Base-by-base conservation (phyloP, 2,113 vertebrate genomes). In the Gallinago paraguaiae region DNA sequence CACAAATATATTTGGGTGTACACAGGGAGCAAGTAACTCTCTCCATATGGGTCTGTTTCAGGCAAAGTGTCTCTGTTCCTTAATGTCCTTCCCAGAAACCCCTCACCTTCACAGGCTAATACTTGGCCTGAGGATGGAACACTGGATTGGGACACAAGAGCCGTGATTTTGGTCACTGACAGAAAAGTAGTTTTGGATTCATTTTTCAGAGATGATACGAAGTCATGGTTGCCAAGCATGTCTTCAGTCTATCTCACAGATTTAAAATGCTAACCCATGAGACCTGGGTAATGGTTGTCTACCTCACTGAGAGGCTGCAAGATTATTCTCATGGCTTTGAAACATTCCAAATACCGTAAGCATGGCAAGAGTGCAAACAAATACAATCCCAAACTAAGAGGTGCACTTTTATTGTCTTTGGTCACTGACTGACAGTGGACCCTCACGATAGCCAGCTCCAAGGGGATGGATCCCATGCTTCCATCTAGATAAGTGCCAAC, bases 51-150 rank as follows among this genome's bases (percentile, higher is more conserved):
- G 43, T 64, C 31, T 77, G 24, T 50, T 43, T 41, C 43, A 27
- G 37, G 17, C 45, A 90, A 37, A 31, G 5, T 10, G 16, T 53
- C 37, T 74, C 39, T 88, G 30, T 15, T 60, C 63, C 17, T 61
- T 35, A 41, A 46, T 0, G 1, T 31, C 11, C 13, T 30, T 31
- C 25, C 51, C 15, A 56, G 31, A 83, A 78, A 19, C 2, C 3
- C 10, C 13, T 11, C 15, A 50, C 6, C 24, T 59, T 74, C 5
- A 1, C 0, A 0, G 25, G n/a, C 25, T 46, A 46, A 63, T 30
- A 16, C 35, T 77, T 4, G 5, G 27, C 33, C 56, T 39, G 30
- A 78, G 16, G 35, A 59, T 86, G 39, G 13, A 74, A 53, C 61
- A 61, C 0, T 53, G 45, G 7, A 67, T 4, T 79, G 27, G 28